Percentiles rank a stretch among this genome's conserved stretches.
Conservation (phyloP, 2,888 invertebrate genomes). For the Apocheima hispidaria region DNA sequence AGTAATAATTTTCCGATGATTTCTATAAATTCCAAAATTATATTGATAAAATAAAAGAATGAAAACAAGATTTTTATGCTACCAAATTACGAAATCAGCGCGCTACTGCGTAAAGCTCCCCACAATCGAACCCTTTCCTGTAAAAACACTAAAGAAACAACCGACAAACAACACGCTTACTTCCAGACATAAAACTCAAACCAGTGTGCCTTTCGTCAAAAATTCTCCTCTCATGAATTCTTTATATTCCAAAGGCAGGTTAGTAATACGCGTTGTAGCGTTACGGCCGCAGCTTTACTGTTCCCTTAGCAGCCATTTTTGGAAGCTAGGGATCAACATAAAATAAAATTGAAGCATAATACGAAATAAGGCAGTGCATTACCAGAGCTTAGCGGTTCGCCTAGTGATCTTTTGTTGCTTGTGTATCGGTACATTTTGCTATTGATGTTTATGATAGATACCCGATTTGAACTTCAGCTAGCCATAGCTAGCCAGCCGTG, state of each 20-base stretch:
- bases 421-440: not conserved
- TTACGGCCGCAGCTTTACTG: conserved; percentile 63
- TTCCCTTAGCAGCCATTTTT: conserved; percentile 68
- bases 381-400: conserved; percentile 40
- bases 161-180: conserved; percentile 36
- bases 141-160: conserved; percentile 17
- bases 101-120: conserved; percentile 31
- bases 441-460: not conserved
- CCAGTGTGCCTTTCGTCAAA: conserved; percentile 65
- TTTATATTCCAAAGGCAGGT: conserved; percentile 67
- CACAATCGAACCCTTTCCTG: conserved; percentile 10
- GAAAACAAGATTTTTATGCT: not conserved
- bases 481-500: too few species aligned
- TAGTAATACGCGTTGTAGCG: conserved; percentile 61
- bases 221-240: conserved; percentile 74
- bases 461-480: too few species aligned
- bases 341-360: conserved; percentile 72
- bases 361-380: conserved; percentile 59
- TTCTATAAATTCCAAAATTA: too few species aligned
- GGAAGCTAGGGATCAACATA: conserved; percentile 70
- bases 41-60: too few species aligned
- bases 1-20: too few species aligned
- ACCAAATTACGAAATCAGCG: conserved; percentile 9
- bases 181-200: conserved; percentile 58
- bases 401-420: conserved; percentile 16